Percentiles rank a stretch among this genome's conserved stretches.
phyloP scores from a whole-genome alignment of 2,113 vertebrate species.

The Microtus oregoni region DNA sequence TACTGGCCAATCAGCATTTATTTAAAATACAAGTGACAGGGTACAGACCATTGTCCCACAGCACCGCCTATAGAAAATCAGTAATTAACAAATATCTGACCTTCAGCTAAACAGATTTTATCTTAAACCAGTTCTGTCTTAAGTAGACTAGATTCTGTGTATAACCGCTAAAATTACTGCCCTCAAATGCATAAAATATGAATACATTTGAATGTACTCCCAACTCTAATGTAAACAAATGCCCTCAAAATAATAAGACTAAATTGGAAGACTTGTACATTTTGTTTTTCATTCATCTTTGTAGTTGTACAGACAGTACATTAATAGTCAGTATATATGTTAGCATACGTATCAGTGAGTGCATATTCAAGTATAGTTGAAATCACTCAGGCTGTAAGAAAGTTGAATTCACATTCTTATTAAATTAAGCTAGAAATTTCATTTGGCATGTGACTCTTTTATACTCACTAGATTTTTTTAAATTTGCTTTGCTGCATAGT shows the following conservation, averaged over 20 bases:
- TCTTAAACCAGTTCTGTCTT: constrained; percentile 33
- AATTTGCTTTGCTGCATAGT: constrained; percentile 18
- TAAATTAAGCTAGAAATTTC: constrained; percentile 49
- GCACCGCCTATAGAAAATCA: background rate
- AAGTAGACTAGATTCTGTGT: background rate
- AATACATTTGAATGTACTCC: constrained; percentile 35
- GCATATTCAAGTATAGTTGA: background rate
- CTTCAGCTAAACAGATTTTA: constrained; percentile 59
- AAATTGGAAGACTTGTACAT: constrained; percentile 31
- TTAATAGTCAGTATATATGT: background rate
- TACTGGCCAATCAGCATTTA: too few species aligned
- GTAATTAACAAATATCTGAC: constrained; percentile 27
- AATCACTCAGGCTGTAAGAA: constrained; percentile 53
- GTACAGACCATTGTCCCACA: background rate
- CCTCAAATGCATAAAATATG: constrained; percentile 58
- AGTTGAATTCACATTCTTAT: constrained; percentile 10
- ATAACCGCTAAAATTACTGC: constrained; percentile 38
- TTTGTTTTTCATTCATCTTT: constrained; percentile 53
- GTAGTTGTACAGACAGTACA: background rate
- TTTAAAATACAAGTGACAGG: too few species aligned
- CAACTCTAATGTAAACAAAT: constrained; percentile 2
- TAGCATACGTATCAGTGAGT: constrained; percentile 14
- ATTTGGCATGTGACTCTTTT: background rate
- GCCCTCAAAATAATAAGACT: constrained; percentile 51
- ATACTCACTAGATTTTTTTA: constrained; percentile 13